These are phyloP conservation scores for Hoplias malabaricus DNA, from an alignment of 2,113 vertebrate species.

Conservation along the genomic window DNA sequence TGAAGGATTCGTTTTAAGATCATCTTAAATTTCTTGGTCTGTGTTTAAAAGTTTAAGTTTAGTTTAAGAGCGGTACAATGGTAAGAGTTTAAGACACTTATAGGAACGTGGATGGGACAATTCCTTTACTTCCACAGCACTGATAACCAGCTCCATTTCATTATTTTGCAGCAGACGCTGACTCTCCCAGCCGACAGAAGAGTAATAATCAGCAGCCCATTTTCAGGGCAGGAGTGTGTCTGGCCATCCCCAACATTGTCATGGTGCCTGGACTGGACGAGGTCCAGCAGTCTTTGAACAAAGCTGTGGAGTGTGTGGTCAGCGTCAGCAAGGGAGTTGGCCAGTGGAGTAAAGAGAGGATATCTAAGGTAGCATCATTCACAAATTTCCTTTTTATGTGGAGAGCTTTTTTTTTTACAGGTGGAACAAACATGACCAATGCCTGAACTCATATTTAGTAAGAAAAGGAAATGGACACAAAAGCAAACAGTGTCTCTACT, in stretches of 20 bases:
- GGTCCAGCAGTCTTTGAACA: conserved; percentile 84
- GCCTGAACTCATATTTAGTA: too few relatives aligned
- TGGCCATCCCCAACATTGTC: conserved; percentile 85
- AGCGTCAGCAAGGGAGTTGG: conserved; percentile 84
- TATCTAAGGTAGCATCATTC: conserved; percentile 76
- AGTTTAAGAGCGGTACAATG: too few relatives aligned
- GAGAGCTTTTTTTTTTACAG: background rate
- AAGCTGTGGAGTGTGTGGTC: conserved; percentile 80
- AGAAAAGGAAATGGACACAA: too few relatives aligned
- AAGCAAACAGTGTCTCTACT: too few relatives aligned
- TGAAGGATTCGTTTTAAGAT: too few relatives aligned
- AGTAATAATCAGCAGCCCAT: conserved; percentile 72
- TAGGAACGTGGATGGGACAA: too few relatives aligned
- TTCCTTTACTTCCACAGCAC: background rate
- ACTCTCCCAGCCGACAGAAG: conserved; percentile 61
- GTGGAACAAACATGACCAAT: too few relatives aligned
- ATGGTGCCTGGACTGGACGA: conserved; percentile 86
- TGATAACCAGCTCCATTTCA: background rate
- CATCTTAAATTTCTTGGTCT: too few relatives aligned
- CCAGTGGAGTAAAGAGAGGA: conserved; percentile 86
- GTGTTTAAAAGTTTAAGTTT: too few relatives aligned
- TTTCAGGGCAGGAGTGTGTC: conserved; percentile 77
- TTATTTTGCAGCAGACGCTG: conserved; percentile 67
- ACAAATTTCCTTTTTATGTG: background rate
- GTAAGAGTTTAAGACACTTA: too few relatives aligned